These are phyloP conservation scores for Archocentrus centrarchus DNA, from an alignment of 2,113 vertebrate species.

Conservation along the genomic window DNA sequence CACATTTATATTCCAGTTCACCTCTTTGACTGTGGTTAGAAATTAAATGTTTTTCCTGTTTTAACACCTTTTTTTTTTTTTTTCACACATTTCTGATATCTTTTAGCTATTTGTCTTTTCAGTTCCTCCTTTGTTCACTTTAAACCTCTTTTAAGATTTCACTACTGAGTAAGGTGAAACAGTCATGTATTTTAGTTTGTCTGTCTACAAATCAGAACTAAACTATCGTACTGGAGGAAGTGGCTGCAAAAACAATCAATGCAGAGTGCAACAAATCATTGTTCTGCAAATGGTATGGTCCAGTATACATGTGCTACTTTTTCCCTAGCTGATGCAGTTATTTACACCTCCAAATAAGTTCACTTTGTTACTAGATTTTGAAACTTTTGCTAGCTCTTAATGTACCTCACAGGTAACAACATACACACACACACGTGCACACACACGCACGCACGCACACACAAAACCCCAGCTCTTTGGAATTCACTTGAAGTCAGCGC, in stretches of 20 bases:
- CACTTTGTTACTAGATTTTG: not conserved
- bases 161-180: not conserved
- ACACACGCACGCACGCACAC: too few species aligned
- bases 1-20: not conserved
- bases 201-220: not conserved
- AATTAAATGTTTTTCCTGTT: not conserved
- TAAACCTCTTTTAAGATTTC: not conserved
- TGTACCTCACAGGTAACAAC: not conserved
- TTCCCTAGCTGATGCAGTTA: not conserved
- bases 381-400: not conserved
- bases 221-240: not conserved
- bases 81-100: not conserved
- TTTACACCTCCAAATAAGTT: not conserved
- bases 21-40: not conserved
- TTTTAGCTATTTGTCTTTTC: not conserved
- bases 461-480: not conserved
- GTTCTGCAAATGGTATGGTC: not conserved
- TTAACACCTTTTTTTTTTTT: too few species aligned
- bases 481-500: not conserved
- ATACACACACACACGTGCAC: too few species aligned
- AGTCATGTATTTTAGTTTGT: not conserved
- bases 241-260: not conserved
- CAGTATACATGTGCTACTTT: not conserved
- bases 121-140: not conserved
- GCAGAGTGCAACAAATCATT: not conserved